These are phyloP conservation scores for Bubo bubo DNA, from an alignment of 2,113 vertebrate genomes.

Conservation along the genomic window DNA sequence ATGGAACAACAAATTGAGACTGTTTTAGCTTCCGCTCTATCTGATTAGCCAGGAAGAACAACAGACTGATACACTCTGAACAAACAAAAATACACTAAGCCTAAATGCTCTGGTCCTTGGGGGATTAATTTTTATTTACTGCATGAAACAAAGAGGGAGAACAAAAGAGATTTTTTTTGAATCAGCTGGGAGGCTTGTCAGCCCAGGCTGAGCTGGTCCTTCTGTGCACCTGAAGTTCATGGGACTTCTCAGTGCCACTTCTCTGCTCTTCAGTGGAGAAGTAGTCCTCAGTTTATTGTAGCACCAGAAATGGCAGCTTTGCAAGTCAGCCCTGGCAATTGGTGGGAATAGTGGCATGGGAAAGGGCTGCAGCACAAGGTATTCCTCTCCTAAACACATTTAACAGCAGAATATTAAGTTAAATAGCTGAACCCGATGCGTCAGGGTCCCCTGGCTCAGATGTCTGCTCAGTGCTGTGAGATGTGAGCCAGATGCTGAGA, in stretches of 20 bases:
- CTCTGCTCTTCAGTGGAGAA: background rate
- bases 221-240: background rate
- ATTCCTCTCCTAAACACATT: background rate
- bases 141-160: background rate
- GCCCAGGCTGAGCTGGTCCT: background rate
- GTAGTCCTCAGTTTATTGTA: background rate
- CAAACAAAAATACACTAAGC: background rate
- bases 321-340: background rate
- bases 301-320: background rate
- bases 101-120: background rate
- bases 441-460: background rate
- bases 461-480: background rate
- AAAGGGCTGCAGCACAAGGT: background rate
- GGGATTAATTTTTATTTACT: constrained; percentile 21
- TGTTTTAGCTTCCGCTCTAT: constrained; percentile 26
- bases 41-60: constrained; percentile 68
- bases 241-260: background rate
- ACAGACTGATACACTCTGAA: constrained; percentile 5
- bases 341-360: fast-evolving
- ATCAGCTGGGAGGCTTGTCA: background rate
- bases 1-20: constrained; percentile 37
- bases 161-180: background rate
- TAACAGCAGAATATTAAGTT: background rate
- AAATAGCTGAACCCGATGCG: background rate
- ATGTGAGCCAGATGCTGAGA: background rate